Evolutionary conservation across 2,888 invertebrate genomes (phyloP).

Genomic region (Aphelenchoides bicaudatus): DNA sequence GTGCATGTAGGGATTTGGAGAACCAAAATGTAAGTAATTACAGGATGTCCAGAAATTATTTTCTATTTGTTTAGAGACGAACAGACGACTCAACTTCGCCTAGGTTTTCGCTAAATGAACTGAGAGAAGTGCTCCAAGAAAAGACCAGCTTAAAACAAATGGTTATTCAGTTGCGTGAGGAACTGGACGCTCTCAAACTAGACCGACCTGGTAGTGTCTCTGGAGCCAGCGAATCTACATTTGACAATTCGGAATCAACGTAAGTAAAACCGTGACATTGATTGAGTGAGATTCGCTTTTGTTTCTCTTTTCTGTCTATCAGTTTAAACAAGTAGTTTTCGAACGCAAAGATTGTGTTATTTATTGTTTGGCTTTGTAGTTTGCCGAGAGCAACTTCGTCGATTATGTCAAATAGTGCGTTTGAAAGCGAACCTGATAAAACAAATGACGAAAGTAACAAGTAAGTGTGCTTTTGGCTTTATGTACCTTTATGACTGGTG

Average conservation of each 20-base stretch:
- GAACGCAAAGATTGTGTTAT: no score
- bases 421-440: no score
- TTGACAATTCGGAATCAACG: no score
- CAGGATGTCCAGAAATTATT: not conserved
- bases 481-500: constrained; percentile 18
- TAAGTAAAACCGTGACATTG: no score
- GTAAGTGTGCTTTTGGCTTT: no score
- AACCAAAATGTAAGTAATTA: constrained; percentile 29
- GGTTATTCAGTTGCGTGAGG: constrained; percentile 87
- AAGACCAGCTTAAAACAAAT: constrained; percentile 87
- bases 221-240: constrained; percentile 1
- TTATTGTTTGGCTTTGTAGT: no score
- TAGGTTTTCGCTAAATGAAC: constrained; percentile 77
- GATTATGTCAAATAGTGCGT: no score
- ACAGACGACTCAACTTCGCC: constrained; percentile 66
- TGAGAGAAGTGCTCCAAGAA: constrained; percentile 82
- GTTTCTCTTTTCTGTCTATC: no score
- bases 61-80: constrained; percentile 12
- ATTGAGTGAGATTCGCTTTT: no score
- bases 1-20: constrained; percentile 73
- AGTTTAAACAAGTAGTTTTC: no score
- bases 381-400: no score
- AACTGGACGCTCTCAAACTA: constrained; percentile 67
- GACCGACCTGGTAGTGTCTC: constrained; percentile 18
- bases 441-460: no score